Conservation (phyloP, 1,140 invertebrate species). For the Orius insidiosus region DNA sequence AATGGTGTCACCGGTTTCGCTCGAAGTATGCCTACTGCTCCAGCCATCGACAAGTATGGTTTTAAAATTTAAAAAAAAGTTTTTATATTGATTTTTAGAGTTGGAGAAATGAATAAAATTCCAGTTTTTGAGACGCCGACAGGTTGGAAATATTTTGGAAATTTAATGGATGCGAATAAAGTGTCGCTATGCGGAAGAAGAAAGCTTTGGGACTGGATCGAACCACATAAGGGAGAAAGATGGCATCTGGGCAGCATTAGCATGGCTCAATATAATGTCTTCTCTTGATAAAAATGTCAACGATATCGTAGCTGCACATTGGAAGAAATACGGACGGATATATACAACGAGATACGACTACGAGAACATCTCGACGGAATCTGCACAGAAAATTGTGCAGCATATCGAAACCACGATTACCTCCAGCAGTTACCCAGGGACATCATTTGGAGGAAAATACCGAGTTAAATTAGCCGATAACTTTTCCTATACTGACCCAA, state of each 20-base stretch:
- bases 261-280: conserved; percentile 82
- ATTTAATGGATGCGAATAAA: conserved; percentile 90
- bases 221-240: conserved; percentile 94
- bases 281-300: conserved; percentile 55
- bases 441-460: conserved; percentile 41
- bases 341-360: conserved; percentile 98
- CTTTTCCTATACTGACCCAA: conserved; percentile 85
- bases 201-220: conserved; percentile 92
- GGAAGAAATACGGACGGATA: conserved; percentile 83
- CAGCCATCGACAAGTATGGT: conserved; percentile 74
- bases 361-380: conserved; percentile 79
- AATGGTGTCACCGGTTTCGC: conserved; percentile 80
- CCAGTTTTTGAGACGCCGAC: conserved; percentile 90
- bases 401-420: conserved; percentile 50
- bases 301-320: conserved; percentile 71
- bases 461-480: conserved; percentile 66
- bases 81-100: conserved; percentile 31
- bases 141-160: conserved; percentile 90
- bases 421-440: conserved; percentile 45
- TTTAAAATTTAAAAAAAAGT: background rate
- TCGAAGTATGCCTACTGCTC: conserved; percentile 96
- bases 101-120: conserved; percentile 54
- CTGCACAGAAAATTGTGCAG: conserved; percentile 73
- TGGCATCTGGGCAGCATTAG: conserved; percentile 92
- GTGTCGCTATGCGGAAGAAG: conserved; percentile 95